Evolutionary conservation across 1,140 invertebrate species (phyloP).

Genomic region (Caenorhabditis brenneri): DNA sequence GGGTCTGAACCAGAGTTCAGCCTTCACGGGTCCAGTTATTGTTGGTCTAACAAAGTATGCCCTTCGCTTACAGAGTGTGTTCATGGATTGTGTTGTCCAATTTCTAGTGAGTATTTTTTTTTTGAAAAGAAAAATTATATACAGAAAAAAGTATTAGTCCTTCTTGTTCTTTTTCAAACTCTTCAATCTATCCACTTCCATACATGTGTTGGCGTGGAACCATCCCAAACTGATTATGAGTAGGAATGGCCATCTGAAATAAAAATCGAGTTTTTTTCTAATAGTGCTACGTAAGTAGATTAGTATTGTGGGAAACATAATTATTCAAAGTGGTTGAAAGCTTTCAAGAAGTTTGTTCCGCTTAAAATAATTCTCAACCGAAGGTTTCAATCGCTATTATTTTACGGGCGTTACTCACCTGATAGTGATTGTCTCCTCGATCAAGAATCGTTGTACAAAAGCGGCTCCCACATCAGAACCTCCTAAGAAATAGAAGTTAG

Average conservation of each 20-base stretch:
- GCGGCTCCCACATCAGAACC: slow-evolving; percentile 65
- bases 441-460: slow-evolving; percentile 69
- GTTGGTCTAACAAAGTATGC: slow-evolving; percentile 57
- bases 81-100: slow-evolving; percentile 55
- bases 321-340: too few species aligned
- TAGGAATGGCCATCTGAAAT: slow-evolving; percentile 64
- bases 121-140: slow-evolving; percentile 1
- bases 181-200: slow-evolving; percentile 55
- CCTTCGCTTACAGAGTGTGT: slow-evolving; percentile 52
- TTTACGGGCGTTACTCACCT: slow-evolving; percentile 53
- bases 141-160: not conserved
- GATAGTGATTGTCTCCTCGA: slow-evolving; percentile 68
- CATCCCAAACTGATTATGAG: slow-evolving; percentile 66
- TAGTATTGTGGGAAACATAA: too few species aligned
- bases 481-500: slow-evolving; percentile 71
- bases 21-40: slow-evolving; percentile 58
- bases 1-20: slow-evolving; percentile 54
- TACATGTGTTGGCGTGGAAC: slow-evolving; percentile 63
- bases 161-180: slow-evolving; percentile 26
- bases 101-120: slow-evolving; percentile 45
- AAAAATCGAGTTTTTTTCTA: too few species aligned
- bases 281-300: too few species aligned
- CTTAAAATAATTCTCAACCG: too few species aligned
- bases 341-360: too few species aligned
- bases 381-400: too few species aligned